phyloP scores from a whole-genome alignment of 2,888 invertebrate species.

The Empis stercorea region DNA sequence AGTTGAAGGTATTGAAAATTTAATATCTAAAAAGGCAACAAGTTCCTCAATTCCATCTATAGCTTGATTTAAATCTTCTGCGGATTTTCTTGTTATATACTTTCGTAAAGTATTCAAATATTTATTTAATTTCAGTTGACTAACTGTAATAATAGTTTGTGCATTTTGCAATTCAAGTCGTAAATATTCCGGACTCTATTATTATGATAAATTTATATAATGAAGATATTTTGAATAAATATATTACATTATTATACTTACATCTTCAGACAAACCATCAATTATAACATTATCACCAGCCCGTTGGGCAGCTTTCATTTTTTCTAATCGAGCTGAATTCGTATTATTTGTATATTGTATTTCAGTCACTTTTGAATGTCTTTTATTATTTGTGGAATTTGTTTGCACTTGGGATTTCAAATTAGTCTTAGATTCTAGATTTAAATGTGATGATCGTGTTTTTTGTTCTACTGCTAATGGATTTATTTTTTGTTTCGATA shows the following conservation, averaged over 20 bases:
- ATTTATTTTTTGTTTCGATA: not conserved
- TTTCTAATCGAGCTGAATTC: slow-evolving; percentile 23
- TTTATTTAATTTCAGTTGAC: slow-evolving; percentile 33
- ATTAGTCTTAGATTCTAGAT: not conserved
- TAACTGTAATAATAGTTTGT: slow-evolving; percentile 36
- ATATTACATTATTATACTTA: slow-evolving; percentile 20
- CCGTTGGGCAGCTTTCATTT: slow-evolving; percentile 18
- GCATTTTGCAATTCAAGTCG: slow-evolving; percentile 36
- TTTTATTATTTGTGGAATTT: not conserved
- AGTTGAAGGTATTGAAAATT: slow-evolving; percentile 14
- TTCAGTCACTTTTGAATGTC: slow-evolving; percentile 16
- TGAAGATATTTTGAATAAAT: not conserved
- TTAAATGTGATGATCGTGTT: too few relatives aligned
- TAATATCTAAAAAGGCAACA: slow-evolving; percentile 29
- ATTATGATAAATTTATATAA: not conserved
- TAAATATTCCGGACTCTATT: slow-evolving; percentile 35
- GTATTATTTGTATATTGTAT: slow-evolving; percentile 26
- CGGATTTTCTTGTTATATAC: slow-evolving; percentile 23
- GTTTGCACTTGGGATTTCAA: too few relatives aligned
- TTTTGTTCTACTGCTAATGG: too few relatives aligned
- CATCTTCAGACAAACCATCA: slow-evolving; percentile 36
- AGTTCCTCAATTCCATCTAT: slow-evolving; percentile 40
- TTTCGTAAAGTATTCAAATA: slow-evolving; percentile 34
- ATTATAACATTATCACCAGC: slow-evolving; percentile 25
- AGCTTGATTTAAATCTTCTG: slow-evolving; percentile 31